Evolutionary conservation across 2,113 vertebrate genomes (phyloP).

Genomic region (Sakesphorus luctuosus): DNA sequence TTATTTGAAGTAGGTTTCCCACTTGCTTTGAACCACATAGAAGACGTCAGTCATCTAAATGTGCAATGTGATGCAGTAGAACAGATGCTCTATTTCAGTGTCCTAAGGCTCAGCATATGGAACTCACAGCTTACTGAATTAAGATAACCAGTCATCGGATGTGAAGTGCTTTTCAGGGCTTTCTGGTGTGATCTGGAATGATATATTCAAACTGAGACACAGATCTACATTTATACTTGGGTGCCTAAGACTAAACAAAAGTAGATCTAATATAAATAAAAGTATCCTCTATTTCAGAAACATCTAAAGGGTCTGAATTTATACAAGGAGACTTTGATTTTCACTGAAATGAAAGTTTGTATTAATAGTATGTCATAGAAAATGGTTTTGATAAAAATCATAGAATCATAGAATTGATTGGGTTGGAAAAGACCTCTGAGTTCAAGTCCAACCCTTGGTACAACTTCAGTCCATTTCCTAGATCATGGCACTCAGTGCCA

Average conservation of each 20-base stretch:
- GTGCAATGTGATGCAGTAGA: not conserved
- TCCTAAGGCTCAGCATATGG: constrained; percentile 10
- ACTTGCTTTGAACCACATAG: not conserved
- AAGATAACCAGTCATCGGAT: not conserved
- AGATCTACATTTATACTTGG: not conserved
- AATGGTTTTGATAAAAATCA: not conserved
- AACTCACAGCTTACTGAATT: not conserved
- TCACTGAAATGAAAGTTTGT: not conserved
- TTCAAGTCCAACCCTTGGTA: too few relatives aligned
- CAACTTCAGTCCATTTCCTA: too few relatives aligned
- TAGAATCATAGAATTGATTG: too few relatives aligned
- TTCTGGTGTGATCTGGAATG: not conserved
- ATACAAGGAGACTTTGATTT: not conserved
- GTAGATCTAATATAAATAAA: not conserved
- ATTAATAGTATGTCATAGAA: not conserved
- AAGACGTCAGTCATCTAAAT: not conserved
- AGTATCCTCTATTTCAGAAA: not conserved
- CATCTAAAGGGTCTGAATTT: not conserved
- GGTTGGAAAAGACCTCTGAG: too few relatives aligned
- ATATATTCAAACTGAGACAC: not conserved
- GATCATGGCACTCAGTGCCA: too few relatives aligned
- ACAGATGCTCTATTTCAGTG: constrained; percentile 8
- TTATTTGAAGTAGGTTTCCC: not conserved
- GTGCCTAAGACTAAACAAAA: not conserved
- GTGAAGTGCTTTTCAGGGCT: not conserved